Conservation (phyloP, 2,797 vertebrate species). For the Xenentodon cancila region DNA sequence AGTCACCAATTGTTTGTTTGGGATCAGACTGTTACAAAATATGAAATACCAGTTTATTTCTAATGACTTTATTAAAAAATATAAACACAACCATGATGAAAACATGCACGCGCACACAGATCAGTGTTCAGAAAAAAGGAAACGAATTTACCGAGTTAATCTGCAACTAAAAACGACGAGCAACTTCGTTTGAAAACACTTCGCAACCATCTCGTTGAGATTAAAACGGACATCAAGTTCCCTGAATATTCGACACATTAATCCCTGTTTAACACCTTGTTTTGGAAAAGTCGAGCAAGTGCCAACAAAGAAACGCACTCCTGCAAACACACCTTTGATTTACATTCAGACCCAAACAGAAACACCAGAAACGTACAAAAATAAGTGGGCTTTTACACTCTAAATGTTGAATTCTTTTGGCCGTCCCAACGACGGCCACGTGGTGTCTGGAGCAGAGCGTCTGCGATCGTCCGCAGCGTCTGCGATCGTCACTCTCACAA, state of each 20-base stretch:
- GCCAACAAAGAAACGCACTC: background rate
- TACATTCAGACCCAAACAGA: background rate
- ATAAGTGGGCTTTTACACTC: background rate
- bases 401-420: background rate
- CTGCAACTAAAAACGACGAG: too few species aligned
- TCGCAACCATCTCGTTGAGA: too few species aligned
- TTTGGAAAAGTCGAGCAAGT: background rate
- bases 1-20: too few species aligned
- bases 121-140: too few species aligned
- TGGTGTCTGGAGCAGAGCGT: too few species aligned
- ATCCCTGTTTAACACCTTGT: background rate
- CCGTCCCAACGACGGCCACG: background rate
- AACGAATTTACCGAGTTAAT: too few species aligned
- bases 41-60: background rate
- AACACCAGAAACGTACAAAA: background rate
- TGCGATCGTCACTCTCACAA: too few species aligned
- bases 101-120: conserved; percentile 18
- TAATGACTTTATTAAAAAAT: conserved; percentile 24
- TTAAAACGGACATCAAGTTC: too few species aligned
- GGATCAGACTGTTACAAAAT: too few species aligned
- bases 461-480: too few species aligned
- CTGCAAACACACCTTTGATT: background rate
- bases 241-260: background rate
- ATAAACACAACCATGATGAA: conserved; percentile 4
- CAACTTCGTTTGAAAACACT: too few species aligned